Percentiles rank a stretch among this genome's conserved stretches.
These are phyloP conservation scores for Theocolax elegans DNA, from an alignment of 1,140 invertebrate genomes.

Conservation along the genomic window DNA sequence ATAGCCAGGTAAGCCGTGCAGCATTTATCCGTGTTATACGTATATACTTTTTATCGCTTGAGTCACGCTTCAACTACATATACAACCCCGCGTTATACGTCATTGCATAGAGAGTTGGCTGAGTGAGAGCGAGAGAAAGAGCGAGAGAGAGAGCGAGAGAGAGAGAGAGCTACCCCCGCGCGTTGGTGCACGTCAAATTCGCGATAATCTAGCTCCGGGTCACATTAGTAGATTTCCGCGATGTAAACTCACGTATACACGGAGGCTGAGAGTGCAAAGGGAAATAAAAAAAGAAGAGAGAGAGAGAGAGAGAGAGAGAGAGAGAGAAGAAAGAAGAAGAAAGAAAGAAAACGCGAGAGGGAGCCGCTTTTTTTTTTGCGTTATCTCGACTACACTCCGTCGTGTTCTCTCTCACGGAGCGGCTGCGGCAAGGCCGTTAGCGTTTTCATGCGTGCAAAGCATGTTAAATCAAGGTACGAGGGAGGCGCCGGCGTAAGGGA, in stretches of 20 bases:
- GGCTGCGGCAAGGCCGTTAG: conserved; percentile 29
- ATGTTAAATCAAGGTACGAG: conserved; percentile 43
- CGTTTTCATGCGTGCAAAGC: conserved; percentile 43
- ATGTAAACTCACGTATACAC: conserved; percentile 6
- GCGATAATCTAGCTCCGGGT: conserved; percentile 23
- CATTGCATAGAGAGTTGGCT: background rate
- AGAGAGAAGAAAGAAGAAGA: background rate
- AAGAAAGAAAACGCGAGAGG: background rate
- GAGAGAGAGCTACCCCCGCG: no score
- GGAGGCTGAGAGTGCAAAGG: no score
- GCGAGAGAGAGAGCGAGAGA: no score
- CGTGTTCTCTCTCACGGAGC: conserved; percentile 17
- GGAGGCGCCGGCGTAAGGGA: conserved; percentile 54
- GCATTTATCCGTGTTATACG: no score
- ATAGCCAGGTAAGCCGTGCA: no score
- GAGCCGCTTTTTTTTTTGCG: conserved; percentile 18
- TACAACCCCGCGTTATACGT: conserved; percentile 8
- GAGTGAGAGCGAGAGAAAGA: no score
- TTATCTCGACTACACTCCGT: conserved; percentile 28
- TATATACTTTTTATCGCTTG: conserved; percentile 25
- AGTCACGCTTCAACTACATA: conserved; percentile 26
- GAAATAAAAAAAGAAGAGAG: background rate
- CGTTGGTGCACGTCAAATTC: conserved; percentile 11
- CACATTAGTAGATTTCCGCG: conserved; percentile 30
- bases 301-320: background rate